Evolutionary conservation across 30 jellyfish, hydroid and myxozoan species (phyloP).

Genomic region (Haliclystus octoradiatus): DNA sequence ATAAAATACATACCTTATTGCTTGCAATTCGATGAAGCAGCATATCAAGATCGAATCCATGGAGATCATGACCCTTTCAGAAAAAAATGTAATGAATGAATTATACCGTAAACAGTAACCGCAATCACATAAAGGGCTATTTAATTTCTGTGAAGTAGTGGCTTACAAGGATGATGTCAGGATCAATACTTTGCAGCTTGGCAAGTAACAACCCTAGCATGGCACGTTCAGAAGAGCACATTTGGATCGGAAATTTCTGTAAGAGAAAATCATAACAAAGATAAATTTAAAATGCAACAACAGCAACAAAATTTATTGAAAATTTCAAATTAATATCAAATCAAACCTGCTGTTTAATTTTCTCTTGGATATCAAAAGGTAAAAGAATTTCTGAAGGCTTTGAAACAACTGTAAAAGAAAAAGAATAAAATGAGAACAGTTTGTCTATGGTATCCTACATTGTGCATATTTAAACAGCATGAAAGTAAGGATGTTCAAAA

Average conservation of each 20-base stretch:
- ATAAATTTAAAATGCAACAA: too few relatives aligned
- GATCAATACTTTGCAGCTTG: conserved; percentile 67
- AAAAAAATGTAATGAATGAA: neutral
- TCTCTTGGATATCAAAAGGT: conserved; percentile 80
- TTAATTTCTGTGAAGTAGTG: too few relatives aligned
- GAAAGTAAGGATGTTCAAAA: neutral
- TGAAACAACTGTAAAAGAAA: conserved; percentile 64
- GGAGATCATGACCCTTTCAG: conserved; percentile 92
- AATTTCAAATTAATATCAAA: neutral
- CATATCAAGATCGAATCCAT: conserved; percentile 85
- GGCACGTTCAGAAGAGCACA: conserved; percentile 77
- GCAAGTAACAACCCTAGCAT: conserved; percentile 90
- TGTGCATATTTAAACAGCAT: neutral
- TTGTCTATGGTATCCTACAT: neutral
- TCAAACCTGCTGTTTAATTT: conserved; percentile 55
- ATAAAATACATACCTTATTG: conserved; percentile 40
- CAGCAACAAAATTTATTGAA: neutral
- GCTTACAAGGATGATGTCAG: conserved; percentile 96
- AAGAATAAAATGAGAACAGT: neutral
- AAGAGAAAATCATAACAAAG: neutral
- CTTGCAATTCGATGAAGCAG: conserved; percentile 63
- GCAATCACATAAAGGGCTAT: too few relatives aligned
- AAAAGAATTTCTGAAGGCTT: conserved; percentile 90
- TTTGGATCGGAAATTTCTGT: conserved; percentile 61
- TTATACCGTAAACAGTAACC: neutral